Percentiles rank a stretch among this genome's conserved stretches.
These are phyloP conservation scores for Callionymus lyra DNA, from an alignment of 2,113 vertebrate genomes.

Conservation along the genomic window DNA sequence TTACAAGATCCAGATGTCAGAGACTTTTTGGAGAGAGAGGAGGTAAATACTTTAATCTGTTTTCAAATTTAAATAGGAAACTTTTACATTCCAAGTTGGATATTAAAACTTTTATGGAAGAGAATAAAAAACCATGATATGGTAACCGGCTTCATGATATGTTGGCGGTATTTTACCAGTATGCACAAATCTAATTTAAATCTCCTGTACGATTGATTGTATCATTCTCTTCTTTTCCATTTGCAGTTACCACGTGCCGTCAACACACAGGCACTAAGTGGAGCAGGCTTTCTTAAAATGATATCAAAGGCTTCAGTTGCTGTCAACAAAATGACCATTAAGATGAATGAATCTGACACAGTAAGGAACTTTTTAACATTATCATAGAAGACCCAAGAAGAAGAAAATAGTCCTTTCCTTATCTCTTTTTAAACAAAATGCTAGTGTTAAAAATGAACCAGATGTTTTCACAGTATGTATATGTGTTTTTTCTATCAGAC, in stretches of 20 bases:
- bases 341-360: constrained; percentile 92
- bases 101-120: too few relatives aligned
- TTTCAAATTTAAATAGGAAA: too few relatives aligned
- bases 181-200: background rate
- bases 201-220: background rate
- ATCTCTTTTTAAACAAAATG: too few relatives aligned
- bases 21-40: constrained; percentile 92
- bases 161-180: too few relatives aligned
- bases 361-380: constrained; percentile 72
- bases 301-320: constrained; percentile 91
- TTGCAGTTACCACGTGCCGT: constrained; percentile 84
- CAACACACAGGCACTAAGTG: constrained; percentile 83
- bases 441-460: too few relatives aligned
- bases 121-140: too few relatives aligned
- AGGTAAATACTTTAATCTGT: constrained; percentile 62
- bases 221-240: constrained; percentile 12
- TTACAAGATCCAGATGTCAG: constrained; percentile 89
- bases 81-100: background rate
- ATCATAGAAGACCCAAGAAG: too few relatives aligned
- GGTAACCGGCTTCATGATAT: too few relatives aligned
- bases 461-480: too few relatives aligned
- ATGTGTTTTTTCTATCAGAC: too few relatives aligned
- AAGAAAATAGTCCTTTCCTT: too few relatives aligned
- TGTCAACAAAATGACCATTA: constrained; percentile 97
- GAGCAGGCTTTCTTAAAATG: constrained; percentile 93